Evolutionary conservation across 2,888 invertebrate species (phyloP).

Genomic region (Thyatira batis): DNA sequence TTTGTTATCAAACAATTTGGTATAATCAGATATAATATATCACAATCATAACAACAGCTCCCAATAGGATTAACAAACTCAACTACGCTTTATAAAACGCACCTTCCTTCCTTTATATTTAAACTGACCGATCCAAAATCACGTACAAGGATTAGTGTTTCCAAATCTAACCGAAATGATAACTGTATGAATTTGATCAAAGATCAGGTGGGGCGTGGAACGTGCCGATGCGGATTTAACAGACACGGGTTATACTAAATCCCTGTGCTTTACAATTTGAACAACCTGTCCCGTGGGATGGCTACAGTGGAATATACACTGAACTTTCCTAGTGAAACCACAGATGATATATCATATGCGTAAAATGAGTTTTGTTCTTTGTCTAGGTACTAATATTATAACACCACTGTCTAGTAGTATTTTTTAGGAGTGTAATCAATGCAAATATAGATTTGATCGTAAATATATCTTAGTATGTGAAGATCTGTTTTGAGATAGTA

Average conservation of each 20-base stretch:
- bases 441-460: too few species aligned
- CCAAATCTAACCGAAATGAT: constrained; percentile 19
- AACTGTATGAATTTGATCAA: constrained; percentile 8
- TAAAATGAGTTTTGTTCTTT: too few species aligned
- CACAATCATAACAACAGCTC: too few species aligned
- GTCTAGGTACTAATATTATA: too few species aligned
- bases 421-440: too few species aligned
- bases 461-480: too few species aligned
- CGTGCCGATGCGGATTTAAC: constrained; percentile 61
- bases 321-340: too few species aligned
- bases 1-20: too few species aligned
- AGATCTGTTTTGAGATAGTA: too few species aligned
- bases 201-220: constrained; percentile 33
- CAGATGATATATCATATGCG: too few species aligned
- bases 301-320: neutral
- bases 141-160: constrained; percentile 16
- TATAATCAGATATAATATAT: too few species aligned
- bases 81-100: neutral
- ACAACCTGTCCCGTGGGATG: constrained; percentile 34
- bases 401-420: too few species aligned
- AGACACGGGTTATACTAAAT: constrained; percentile 43
- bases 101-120: neutral
- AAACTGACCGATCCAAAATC: constrained; percentile 2
- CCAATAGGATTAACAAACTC: neutral
- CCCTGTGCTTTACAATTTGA: constrained; percentile 51